A percentile compares a stretch with the other conserved stretches of the same genome.
Evolutionary conservation across 1,140 invertebrate species (phyloP).

Genomic region (Drosophila novamexicana): DNA sequence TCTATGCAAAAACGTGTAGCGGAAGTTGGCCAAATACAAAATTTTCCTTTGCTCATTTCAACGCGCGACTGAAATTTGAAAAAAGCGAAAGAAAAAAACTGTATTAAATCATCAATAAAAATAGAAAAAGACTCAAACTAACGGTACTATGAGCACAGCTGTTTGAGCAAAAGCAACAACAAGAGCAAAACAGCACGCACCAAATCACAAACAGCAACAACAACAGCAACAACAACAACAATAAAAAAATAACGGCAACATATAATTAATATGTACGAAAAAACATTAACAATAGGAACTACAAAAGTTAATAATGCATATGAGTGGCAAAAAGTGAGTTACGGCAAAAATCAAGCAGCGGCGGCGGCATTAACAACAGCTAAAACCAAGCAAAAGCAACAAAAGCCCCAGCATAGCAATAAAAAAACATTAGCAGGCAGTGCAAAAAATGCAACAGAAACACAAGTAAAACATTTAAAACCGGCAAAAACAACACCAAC

Average conservation of each 20-base stretch:
- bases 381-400: slow-evolving; percentile 34
- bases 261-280: slow-evolving; percentile 79
- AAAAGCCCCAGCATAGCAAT: slow-evolving; percentile 24
- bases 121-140: slow-evolving; percentile 62
- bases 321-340: slow-evolving; percentile 80
- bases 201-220: slow-evolving; percentile 60
- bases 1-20: slow-evolving; percentile 40
- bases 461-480: slow-evolving; percentile 31
- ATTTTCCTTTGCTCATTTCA: slow-evolving; percentile 48
- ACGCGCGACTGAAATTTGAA: slow-evolving; percentile 66
- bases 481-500: background rate
- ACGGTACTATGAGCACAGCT: slow-evolving; percentile 69
- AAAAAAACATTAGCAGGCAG: slow-evolving; percentile 33
- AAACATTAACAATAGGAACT: slow-evolving; percentile 75
- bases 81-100: slow-evolving; percentile 39
- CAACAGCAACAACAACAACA: slow-evolving; percentile 23
- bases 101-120: slow-evolving; percentile 79
- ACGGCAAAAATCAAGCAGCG: slow-evolving; percentile 60
- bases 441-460: slow-evolving; percentile 56
- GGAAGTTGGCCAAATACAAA: slow-evolving; percentile 45
- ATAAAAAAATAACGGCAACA: slow-evolving; percentile 24
- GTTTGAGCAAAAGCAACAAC: slow-evolving; percentile 48
- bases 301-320: slow-evolving; percentile 82
- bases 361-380: slow-evolving; percentile 14
- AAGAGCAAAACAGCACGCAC: slow-evolving; percentile 57